Base-by-base conservation (phyloP, 2,888 invertebrate genomes). In the Zhuqinia jingwanae region DNA sequence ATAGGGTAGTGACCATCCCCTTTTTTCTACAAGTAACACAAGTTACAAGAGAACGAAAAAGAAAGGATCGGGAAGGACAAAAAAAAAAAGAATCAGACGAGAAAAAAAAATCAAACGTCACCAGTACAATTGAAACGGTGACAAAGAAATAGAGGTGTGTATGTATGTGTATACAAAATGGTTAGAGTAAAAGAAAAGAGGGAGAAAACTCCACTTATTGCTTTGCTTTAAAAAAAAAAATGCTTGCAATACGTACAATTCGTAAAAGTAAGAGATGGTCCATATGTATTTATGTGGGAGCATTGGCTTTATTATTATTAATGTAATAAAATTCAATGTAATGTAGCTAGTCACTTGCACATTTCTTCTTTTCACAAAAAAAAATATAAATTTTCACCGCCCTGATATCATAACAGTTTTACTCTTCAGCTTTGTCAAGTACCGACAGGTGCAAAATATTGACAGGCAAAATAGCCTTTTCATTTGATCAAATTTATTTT, bases 1-100 rank as follows among this genome's bases (percentile, higher is more conserved):
- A 89, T 89, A 90, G 91, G 90, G 85, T 91, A 90, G 90, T 88
- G 88, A 85, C 88, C 89, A 83, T 87, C 89, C 88, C 88, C 89
- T 90, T 90, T 90, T 90, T 89, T 90, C 88, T 70, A 65, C 53
- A 58, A 75, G 47, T 20, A 85, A 36, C 27, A 56, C 10, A 81
- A 70, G 6, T 15, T 22, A n/a, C 5, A 58, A 86, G 63, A 78
- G 81, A 81, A 58, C 77, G 42, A 42, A 22, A 79, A 75, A 78
- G 15, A 77, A 82, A 17, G n/a, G 45, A n/a, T 42, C 45, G 17
- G 25, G 30, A 42, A 56, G 36, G 56, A 75, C 53, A 75, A n/a
- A 47, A 75, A 11, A 53, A 75, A 75, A 22, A 53, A 36, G 13
- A 50, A 20, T 25, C 11, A 27, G 42, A 77, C 63, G 36, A 65